phyloP scores from a whole-genome alignment of 2,888 invertebrate species.

The Nymphalis c-album region DNA sequence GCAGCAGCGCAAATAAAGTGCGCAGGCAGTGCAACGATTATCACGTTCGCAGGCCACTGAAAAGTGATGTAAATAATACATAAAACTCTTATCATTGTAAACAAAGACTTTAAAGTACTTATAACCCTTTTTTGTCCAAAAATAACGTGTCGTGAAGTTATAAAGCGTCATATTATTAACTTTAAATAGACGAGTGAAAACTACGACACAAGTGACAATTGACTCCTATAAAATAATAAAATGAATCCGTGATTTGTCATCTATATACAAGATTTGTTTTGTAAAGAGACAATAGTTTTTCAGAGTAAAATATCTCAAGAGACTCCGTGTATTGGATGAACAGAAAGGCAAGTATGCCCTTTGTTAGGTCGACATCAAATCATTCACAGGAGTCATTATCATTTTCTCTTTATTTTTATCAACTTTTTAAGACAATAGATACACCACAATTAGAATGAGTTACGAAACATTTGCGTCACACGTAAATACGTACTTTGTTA shows the following conservation, averaged over 20 bases:
- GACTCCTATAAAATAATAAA: conserved; percentile 51
- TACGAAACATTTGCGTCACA: conserved; percentile 33
- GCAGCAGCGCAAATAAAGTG: conserved; percentile 76
- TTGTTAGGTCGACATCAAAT: conserved; percentile 38
- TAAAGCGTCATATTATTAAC: conserved; percentile 65
- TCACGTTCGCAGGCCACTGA: conserved; percentile 71
- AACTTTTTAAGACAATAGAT: conserved; percentile 6
- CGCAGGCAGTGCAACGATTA: conserved; percentile 80
- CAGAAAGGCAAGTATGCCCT: conserved; percentile 77
- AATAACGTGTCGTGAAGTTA: conserved; percentile 57
- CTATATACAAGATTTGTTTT: conserved; percentile 52
- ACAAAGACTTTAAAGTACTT: conserved; percentile 60
- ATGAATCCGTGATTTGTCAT: conserved; percentile 66
- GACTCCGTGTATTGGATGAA: conserved; percentile 77
- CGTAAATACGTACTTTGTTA: conserved; percentile 13
- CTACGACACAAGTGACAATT: conserved; percentile 71
- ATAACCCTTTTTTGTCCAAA: conserved; percentile 43
- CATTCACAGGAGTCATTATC: conserved; percentile 34
- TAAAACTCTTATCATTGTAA: conserved; percentile 62
- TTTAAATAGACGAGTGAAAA: conserved; percentile 57
- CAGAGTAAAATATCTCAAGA: conserved; percentile 66
- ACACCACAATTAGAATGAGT: conserved; percentile 10
- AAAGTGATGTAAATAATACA: conserved; percentile 76
- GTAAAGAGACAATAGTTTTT: conserved; percentile 57
- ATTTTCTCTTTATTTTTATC: conserved; percentile 16